Evolutionary conservation across 2,797 vertebrate genomes (phyloP).

Genomic region (Cynodonichthys magdalenae): DNA sequence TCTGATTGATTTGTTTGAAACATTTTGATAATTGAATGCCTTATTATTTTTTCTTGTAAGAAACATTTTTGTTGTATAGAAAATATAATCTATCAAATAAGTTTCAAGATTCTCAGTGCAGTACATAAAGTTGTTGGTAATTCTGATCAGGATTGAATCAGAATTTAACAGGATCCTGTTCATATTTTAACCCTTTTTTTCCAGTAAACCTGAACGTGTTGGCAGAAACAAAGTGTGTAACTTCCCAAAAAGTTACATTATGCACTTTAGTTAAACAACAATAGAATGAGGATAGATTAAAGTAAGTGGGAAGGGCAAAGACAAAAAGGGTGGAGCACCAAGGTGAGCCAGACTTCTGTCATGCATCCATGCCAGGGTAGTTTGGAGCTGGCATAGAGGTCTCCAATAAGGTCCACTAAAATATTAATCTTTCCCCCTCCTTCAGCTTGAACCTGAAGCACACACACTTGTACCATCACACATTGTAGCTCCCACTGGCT

Average conservation of each 20-base stretch:
- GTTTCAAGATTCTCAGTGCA: too few species aligned
- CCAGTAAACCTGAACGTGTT: neutral
- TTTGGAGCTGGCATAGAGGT: constrained; percentile 75
- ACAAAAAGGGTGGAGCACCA: constrained; percentile 36
- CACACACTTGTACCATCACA: constrained; percentile 58
- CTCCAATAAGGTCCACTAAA: constrained; percentile 82
- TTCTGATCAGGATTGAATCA: too few species aligned
- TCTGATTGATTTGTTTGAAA: too few species aligned
- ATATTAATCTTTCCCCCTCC: constrained; percentile 81
- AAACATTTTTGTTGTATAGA: too few species aligned
- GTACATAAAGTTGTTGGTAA: too few species aligned
- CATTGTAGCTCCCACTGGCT: constrained; percentile 70
- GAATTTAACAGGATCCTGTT: too few species aligned
- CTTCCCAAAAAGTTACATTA: neutral
- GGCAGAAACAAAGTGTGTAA: neutral
- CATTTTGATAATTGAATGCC: too few species aligned
- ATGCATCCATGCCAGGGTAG: constrained; percentile 54
- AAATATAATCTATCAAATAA: too few species aligned
- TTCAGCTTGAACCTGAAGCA: constrained; percentile 65
- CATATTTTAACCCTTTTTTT: neutral
- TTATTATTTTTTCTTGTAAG: too few species aligned
- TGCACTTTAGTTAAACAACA: neutral
- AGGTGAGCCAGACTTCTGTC: constrained; percentile 32
- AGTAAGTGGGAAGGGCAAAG: constrained; percentile 5
- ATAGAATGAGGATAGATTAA: constrained; percentile 1